Conservation (phyloP, 2,113 vertebrate species). For the Hylia prasina region DNA sequence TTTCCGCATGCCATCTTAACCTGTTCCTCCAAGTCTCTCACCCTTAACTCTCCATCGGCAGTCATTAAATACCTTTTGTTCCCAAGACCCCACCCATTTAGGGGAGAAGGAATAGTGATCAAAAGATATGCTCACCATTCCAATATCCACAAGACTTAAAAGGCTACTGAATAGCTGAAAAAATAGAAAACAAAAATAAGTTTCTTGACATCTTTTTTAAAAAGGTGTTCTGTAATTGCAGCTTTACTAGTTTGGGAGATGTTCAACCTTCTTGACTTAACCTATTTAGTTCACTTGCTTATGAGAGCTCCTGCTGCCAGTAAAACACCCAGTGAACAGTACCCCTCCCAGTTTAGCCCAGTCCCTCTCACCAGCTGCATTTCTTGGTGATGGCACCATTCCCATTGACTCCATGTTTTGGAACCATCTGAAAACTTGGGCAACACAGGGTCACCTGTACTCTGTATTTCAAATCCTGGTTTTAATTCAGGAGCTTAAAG, state of each 20-base stretch:
- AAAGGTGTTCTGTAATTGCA: background rate
- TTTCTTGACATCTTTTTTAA: background rate
- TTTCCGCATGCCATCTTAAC: background rate
- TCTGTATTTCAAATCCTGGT: background rate
- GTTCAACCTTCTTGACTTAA: background rate
- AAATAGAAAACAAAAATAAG: background rate
- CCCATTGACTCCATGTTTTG: background rate
- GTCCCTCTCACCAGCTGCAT: background rate
- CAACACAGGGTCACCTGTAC: background rate
- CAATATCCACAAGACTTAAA: background rate
- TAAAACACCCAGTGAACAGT: rapidly evolving
- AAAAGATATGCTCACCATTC: background rate
- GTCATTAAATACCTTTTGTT: background rate
- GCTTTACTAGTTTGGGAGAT: background rate
- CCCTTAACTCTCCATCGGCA: background rate
- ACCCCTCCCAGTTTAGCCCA: background rate
- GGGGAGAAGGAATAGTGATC: background rate
- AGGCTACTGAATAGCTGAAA: background rate
- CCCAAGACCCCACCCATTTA: background rate
- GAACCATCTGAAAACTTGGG: background rate
- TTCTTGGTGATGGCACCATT: background rate
- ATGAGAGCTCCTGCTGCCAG: background rate
- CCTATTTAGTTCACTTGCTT: background rate
- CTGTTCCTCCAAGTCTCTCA: background rate
- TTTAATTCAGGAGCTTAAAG: background rate